Evolutionary conservation across 2,113 vertebrate species (phyloP).

Genomic region (Mormyrus lacerda): DNA sequence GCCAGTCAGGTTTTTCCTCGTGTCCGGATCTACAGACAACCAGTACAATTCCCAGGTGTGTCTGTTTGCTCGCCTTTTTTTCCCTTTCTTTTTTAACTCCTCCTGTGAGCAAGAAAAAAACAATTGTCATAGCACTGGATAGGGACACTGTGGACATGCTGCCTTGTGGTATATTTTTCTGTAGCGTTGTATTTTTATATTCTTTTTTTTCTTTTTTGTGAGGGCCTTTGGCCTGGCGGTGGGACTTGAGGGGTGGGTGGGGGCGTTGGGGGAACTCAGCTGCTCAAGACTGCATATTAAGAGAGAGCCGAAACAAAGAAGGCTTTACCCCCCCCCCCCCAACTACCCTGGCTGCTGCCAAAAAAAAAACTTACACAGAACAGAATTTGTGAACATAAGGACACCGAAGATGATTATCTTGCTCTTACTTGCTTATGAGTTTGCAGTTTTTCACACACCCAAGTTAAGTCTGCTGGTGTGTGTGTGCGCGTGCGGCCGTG

Average conservation of each 20-base stretch:
- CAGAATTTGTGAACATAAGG: not conserved
- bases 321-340: not conserved
- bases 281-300: not conserved
- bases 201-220: not conserved
- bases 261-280: no score
- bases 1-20: constrained; percentile 8
- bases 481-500: not conserved
- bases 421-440: not conserved
- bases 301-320: not conserved
- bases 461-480: not conserved
- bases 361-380: not conserved
- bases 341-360: not conserved
- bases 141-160: not conserved
- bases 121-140: not conserved
- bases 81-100: not conserved
- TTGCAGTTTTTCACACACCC: not conserved
- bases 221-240: not conserved
- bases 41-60: not conserved
- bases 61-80: not conserved
- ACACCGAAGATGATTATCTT: not conserved
- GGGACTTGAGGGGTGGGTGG: not conserved
- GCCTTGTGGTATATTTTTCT: not conserved
- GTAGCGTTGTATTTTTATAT: not conserved
- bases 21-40: not conserved
- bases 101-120: not conserved